Evolutionary conservation across 2,888 invertebrate genomes (phyloP), one percentile per base, ranked within the genome.

Genomic region (Trypoxylon attenuatum): DNA sequence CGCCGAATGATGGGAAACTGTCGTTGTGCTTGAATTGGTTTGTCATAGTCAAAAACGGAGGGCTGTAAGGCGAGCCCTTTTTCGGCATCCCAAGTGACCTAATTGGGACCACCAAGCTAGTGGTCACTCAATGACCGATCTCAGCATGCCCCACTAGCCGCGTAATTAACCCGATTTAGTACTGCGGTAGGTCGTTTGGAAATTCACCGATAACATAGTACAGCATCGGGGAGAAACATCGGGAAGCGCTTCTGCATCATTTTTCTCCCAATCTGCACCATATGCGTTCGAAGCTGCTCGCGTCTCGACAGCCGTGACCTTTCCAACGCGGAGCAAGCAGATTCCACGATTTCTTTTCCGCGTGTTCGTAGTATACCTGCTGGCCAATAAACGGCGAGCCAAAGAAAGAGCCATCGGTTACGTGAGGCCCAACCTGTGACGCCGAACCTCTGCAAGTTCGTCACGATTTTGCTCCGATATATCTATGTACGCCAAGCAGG

Each of bases 71-170:
- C 69, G 82, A 82, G 80, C 71, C 77, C 78, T 78, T 78, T 78
- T 78, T 78, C 73, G 77, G 70, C 74, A 69, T 79, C 64, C 71
- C 67, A 62, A 57, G 75, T 79, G 79, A 82, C 82, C 79, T 82
- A 82, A 82, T 82, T 82, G 82, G 82, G 82, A 82, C 82, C 82
- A 82, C 82, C 82, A 56, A 77, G 78, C 60, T 81, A 57, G 80
- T 53, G 58, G 58, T 39, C 27, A 39, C 43, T 73, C 58, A 52
- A 71, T 66, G 66, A 67, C 66, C 60, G 54, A 73, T 76, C 69
- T 46, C 46, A 53, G 63, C 65, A 45, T 27, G 57, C 50, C n/a
- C n/a, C 46, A 54, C 54, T 25, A 53, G 18, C 46, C 54, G 58
- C 56, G 71, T 67, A 76, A 76, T 76, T 73, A 76, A 73, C 73